Base-by-base conservation (phyloP, 1,140 invertebrate species). In the Tribolium madens region DNA sequence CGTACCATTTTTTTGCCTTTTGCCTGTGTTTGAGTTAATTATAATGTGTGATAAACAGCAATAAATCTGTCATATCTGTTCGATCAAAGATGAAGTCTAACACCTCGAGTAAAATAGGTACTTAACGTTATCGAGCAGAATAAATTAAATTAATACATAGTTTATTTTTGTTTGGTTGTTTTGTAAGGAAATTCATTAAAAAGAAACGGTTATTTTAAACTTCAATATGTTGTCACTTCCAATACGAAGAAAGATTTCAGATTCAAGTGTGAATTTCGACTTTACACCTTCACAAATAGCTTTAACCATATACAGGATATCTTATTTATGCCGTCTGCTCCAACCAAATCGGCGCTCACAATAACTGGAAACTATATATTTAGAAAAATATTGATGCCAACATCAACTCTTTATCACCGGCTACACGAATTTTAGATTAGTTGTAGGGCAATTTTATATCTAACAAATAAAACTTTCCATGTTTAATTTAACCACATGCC, bases 51-150 rank as follows among this genome's bases (percentile, higher is more conserved):
- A 57, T 1, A 57, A 57, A 57, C 9, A 9, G 18, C 52, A 57
- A 57, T 57, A 57, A 57, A 57, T 57, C 21, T 57, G 6, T 57
- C 13, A 57, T 57, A 57, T 57, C 52, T 17, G n/a, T n/a, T n/a
- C n/a, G n/a, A n/a, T n/a, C n/a, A n/a, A n/a, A n/a, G n/a, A n/a
- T n/a, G n/a, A n/a, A n/a, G n/a, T n/a, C n/a, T n/a, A n/a, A n/a
- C n/a, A n/a, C n/a, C n/a, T n/a, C n/a, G n/a, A n/a, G n/a, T n/a
- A n/a, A n/a, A n/a, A n/a, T n/a, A n/a, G n/a, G n/a, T n/a, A n/a
- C n/a, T n/a, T n/a, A n/a, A n/a, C n/a, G n/a, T n/a, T n/a, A n/a
- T n/a, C n/a, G n/a, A n/a, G n/a, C n/a, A n/a, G n/a, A n/a, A n/a
- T n/a, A n/a, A n/a, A n/a, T n/a, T n/a, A n/a, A n/a, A n/a, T n/a